Evolutionary conservation across 2,113 vertebrate species (phyloP).

Genomic region (Cyprinodon brontotheroides): DNA sequence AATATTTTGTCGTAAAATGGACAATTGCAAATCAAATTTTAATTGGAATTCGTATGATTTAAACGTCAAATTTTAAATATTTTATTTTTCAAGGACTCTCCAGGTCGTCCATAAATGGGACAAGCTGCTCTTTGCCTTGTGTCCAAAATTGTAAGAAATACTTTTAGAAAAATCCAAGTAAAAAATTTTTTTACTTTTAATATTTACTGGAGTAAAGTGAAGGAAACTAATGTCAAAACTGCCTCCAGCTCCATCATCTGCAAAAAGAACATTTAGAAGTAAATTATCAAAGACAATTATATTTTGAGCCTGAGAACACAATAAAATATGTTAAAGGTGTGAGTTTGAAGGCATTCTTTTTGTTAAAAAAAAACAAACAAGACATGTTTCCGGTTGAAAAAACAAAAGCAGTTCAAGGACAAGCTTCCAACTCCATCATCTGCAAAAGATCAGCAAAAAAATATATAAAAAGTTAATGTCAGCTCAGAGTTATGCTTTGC

Average conservation of each 20-base stretch:
- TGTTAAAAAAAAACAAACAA: neutral
- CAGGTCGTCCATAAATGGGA: too few species aligned
- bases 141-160: too few species aligned
- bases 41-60: too few species aligned
- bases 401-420: slow-evolving; percentile 6
- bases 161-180: neutral
- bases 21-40: too few species aligned
- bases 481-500: slow-evolving; percentile 1
- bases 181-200: neutral
- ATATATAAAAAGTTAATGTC: slow-evolving; percentile 9
- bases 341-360: neutral
- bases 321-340: neutral
- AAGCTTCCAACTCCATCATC: neutral
- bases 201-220: too few species aligned
- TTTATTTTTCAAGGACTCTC: too few species aligned
- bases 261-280: neutral
- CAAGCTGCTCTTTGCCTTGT: too few species aligned
- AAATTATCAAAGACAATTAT: neutral
- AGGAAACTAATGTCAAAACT: neutral
- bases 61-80: too few species aligned
- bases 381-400: neutral
- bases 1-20: too few species aligned
- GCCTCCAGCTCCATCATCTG: neutral
- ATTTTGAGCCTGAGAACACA: neutral
- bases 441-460: neutral